Evolutionary conservation across 2,888 invertebrate species (phyloP), one percentile per base, ranked within the genome.

Genomic region (Tenthredo mesomela): DNA sequence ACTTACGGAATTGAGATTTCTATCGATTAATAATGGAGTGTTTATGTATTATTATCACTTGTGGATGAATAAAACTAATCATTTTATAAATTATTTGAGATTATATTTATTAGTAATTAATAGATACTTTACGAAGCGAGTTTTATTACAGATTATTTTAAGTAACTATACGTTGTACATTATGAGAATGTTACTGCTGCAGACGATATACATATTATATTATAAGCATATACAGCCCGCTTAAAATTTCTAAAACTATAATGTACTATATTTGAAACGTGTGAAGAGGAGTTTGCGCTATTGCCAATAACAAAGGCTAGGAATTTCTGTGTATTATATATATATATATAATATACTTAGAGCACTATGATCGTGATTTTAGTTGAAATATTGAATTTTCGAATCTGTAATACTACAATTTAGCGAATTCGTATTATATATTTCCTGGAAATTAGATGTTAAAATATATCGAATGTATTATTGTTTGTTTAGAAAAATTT

Each of bases 301-400:
- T 67, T 67, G 67, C 67, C 67, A 67, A 67, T 67, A 67, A 67
- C 21, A 67, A 67, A 67, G 67, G 10, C 67, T 54, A 7, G 54
- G 54, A 54, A 54, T 54, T 54, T 54, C 54, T 54, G 7, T 54
- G 5, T 54, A n/a, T 54, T 54, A n/a, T 54, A 54, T 54, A 54
- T 4, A 47, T n/a, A n/a, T n/a, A n/a, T n/a, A n/a, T n/a, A n/a
- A n/a, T n/a, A n/a, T n/a, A n/a, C n/a, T n/a, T n/a, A n/a, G n/a
- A 15, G n/a, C 1, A 54, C 54, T n/a, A 25, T 12, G 10, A 3
- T 0, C 67, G 29, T 18, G 67, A 29, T 67, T 15, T 67, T 67
- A 67, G 21, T 67, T 29, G 4, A 67, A 29, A 67, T 29, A 29
- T 67, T 18, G 12, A 67, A 67, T 67, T 29, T 15, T 7, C n/a